These are phyloP conservation scores for Bucco capensis DNA, from an alignment of 2,113 vertebrate species.

Conservation along the genomic window DNA sequence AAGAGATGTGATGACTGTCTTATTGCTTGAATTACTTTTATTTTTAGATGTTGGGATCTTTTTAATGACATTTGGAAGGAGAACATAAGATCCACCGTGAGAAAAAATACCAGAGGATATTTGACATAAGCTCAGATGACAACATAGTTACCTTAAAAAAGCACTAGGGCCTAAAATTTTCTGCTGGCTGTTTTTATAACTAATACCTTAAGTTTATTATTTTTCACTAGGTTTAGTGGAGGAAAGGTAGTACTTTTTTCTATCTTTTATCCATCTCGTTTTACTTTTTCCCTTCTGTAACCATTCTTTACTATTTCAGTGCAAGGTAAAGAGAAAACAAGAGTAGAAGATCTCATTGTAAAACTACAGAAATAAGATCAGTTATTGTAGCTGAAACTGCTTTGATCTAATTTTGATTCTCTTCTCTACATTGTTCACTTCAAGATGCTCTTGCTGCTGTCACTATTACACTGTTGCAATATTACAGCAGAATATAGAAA, in stretches of 20 bases:
- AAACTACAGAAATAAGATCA: constrained; percentile 29
- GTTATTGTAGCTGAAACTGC: neutral
- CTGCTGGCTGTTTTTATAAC: neutral
- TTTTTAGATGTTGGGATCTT: neutral
- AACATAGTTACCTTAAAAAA: neutral
- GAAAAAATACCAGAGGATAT: neutral
- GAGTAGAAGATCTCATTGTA: neutral
- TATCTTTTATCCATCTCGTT: neutral
- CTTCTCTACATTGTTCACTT: neutral
- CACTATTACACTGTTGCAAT: neutral
- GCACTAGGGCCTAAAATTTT: neutral
- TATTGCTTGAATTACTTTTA: neutral
- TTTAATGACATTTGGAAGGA: neutral
- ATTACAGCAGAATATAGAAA: neutral
- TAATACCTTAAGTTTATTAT: neutral
- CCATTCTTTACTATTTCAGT: neutral
- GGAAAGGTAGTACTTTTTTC: neutral
- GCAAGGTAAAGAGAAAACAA: neutral
- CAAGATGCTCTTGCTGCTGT: neutral
- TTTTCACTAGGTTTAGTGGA: neutral
- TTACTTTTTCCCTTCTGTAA: neutral
- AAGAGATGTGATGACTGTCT: neutral
- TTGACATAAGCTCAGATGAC: neutral
- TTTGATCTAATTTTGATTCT: neutral
- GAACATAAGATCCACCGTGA: neutral